Conservation (phyloP, 2,888 invertebrate genomes). For the Phytoseiulus persimilis region DNA sequence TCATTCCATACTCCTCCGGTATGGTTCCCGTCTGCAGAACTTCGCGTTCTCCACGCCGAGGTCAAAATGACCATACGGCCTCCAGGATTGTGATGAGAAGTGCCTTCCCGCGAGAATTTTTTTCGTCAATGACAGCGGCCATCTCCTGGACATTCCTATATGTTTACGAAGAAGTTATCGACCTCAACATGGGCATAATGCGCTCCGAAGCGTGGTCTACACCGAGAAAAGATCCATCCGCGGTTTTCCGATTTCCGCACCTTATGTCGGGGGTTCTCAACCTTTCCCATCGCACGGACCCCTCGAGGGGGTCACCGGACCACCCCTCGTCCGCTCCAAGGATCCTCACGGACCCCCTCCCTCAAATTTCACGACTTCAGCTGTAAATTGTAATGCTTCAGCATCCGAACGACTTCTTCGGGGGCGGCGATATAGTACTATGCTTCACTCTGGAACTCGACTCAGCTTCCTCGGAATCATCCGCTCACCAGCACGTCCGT, state of each 20-base stretch:
- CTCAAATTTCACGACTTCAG: too few relatives aligned
- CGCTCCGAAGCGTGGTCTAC: constrained; percentile 74
- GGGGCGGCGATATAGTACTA: too few relatives aligned
- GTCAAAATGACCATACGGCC: constrained; percentile 81
- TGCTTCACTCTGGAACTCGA: too few relatives aligned
- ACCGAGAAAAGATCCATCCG: constrained; percentile 81
- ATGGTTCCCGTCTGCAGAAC: constrained; percentile 87
- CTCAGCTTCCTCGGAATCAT: too few relatives aligned
- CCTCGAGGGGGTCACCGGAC: too few relatives aligned
- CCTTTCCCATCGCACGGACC: too few relatives aligned
- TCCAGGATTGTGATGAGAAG: constrained; percentile 51
- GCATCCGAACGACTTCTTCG: too few relatives aligned
- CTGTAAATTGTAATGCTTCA: too few relatives aligned
- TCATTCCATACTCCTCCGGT: constrained; percentile 88
- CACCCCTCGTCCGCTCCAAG: too few relatives aligned
- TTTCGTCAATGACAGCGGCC: constrained; percentile 91
- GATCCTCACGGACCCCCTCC: too few relatives aligned
- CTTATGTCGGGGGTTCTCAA: too few relatives aligned
- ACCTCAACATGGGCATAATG: constrained; percentile 72
- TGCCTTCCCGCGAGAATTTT: constrained; percentile 72
- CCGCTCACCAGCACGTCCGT: too few relatives aligned
- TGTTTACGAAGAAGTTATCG: constrained; percentile 81
- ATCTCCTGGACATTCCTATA: constrained; percentile 88
- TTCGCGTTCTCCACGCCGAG: constrained; percentile 92
- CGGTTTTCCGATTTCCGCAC: constrained; percentile 82